phyloP scores from a whole-genome alignment of 2,797 vertebrate species.

The Saxicola maurus region DNA sequence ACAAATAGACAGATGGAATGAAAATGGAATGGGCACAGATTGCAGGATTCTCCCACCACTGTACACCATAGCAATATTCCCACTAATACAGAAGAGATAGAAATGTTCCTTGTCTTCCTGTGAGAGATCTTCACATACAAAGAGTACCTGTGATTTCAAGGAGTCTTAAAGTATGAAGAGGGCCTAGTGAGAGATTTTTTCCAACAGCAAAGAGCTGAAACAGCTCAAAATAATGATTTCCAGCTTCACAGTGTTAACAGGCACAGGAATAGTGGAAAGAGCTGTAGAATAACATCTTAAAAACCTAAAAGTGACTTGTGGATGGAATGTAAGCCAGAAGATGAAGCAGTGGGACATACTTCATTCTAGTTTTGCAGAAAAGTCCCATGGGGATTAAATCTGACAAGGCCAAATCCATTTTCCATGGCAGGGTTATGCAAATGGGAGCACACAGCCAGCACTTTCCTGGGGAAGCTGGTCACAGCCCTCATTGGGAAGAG shows the following conservation, averaged over 20 bases:
- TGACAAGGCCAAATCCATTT: not conserved
- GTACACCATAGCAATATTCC: not conserved
- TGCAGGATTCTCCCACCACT: not conserved
- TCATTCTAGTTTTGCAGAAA: not conserved
- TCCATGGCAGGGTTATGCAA: not conserved
- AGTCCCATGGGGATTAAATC: not conserved
- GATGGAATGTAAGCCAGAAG: not conserved
- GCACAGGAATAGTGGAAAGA: not conserved
- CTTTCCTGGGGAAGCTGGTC: not conserved
- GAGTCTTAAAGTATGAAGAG: not conserved
- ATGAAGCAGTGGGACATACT: not conserved
- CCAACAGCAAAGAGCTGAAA: not conserved
- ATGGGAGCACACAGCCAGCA: not conserved
- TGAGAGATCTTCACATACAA: not conserved
- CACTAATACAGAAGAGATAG: not conserved
- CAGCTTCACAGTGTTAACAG: not conserved
- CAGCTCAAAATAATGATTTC: not conserved
- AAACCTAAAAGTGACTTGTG: not conserved
- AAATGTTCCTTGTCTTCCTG: not conserved
- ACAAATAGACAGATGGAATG: not conserved
- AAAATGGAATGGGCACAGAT: not conserved
- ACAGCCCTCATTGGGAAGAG: not conserved
- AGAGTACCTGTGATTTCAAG: not conserved
- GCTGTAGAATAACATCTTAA: not conserved
- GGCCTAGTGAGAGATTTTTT: not conserved